phyloP scores from a whole-genome alignment of 2,113 vertebrate species.

The Riparia riparia region DNA sequence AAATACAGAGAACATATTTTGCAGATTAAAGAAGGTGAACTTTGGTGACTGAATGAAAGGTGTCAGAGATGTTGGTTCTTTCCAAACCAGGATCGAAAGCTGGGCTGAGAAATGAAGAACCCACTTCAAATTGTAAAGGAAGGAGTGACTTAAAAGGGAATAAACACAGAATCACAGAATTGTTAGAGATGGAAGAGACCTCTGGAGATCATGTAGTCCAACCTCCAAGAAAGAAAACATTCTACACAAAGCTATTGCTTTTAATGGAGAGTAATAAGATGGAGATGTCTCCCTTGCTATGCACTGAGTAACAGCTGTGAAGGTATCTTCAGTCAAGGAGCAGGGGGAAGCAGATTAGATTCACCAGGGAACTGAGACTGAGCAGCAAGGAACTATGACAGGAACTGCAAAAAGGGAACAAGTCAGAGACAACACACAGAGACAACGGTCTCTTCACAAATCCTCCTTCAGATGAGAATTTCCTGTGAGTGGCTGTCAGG shows the following conservation, averaged over 20 bases:
- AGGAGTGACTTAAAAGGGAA: neutral
- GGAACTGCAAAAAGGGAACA: slow-evolving; percentile 16
- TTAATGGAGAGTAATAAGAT: neutral
- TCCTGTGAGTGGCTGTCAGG: slow-evolving; percentile 4
- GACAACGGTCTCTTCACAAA: slow-evolving; percentile 19
- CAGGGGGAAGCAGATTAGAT: neutral
- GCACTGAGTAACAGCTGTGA: neutral
- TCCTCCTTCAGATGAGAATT: slow-evolving; percentile 59
- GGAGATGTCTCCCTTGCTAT: neutral
- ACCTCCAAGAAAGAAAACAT: neutral
- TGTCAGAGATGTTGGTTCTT: neutral
- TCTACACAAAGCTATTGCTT: neutral
- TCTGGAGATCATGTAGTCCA: neutral
- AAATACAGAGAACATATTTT: neutral
- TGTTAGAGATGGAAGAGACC: neutral
- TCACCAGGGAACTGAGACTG: slow-evolving; percentile 13
- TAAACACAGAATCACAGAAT: neutral
- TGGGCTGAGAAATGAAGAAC: neutral
- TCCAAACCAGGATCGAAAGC: neutral
- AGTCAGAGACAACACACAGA: neutral
- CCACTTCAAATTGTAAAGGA: neutral
- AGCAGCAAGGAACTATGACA: slow-evolving; percentile 37
- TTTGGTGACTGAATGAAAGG: neutral
- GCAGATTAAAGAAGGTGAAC: neutral
- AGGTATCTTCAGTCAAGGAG: neutral